Conservation (phyloP, 2,113 vertebrate species). For the Cyanoramphus novaezelandiae region DNA sequence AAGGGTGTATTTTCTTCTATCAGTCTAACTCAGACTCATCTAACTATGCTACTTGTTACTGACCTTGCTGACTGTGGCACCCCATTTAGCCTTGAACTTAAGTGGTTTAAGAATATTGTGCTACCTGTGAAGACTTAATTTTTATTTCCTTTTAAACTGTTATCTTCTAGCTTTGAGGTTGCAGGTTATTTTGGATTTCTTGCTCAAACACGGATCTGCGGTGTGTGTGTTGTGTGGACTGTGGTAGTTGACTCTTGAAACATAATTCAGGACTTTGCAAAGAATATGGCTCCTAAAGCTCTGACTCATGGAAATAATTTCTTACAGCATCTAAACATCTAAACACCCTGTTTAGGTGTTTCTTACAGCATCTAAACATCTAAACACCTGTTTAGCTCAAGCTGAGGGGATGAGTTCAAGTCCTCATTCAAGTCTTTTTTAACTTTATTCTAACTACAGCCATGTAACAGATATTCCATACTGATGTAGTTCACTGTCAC, state of each 20-base stretch:
- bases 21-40: not conserved
- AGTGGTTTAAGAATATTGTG: not conserved
- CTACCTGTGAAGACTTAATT: not conserved
- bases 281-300: not conserved
- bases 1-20: not conserved
- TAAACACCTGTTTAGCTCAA: not conserved
- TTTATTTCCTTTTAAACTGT: not conserved
- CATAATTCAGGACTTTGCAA: not conserved
- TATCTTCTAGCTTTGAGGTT: not conserved
- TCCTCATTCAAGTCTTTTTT: not conserved
- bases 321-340: not conserved
- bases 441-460: not conserved
- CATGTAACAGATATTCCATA: accelerated
- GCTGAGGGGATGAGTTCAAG: not conserved
- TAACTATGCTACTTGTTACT: not conserved
- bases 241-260: not conserved
- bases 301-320: not conserved
- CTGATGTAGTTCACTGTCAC: not conserved
- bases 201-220: not conserved
- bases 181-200: not conserved
- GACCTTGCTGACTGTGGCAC: not conserved
- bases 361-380: too few relatives aligned
- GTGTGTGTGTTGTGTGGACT: not conserved
- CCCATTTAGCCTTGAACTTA: not conserved
- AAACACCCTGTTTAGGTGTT: not conserved